phyloP scores from a whole-genome alignment of 2,797 vertebrate species.

The Ptychobarbus kaznakovi region DNA sequence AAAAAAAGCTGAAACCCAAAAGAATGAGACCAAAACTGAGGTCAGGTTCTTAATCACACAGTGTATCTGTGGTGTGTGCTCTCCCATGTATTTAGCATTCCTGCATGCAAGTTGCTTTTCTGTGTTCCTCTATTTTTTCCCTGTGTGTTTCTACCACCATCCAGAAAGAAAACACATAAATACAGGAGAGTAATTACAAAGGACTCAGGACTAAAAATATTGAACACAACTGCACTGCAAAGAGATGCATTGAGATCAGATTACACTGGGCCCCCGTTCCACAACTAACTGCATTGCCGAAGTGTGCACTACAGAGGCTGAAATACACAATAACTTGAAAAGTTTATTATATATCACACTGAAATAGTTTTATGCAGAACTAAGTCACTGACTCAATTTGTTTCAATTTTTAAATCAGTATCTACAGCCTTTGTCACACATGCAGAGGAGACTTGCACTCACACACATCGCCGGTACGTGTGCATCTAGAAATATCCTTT shows the following conservation, averaged over 20 bases:
- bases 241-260: slow-evolving; percentile 44
- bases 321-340: neutral
- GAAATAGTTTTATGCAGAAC: neutral
- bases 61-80: slow-evolving; percentile 51
- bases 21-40: slow-evolving; percentile 45
- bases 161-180: slow-evolving; percentile 47
- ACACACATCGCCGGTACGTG: neutral
- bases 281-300: neutral
- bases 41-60: slow-evolving; percentile 54
- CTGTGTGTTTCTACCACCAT: slow-evolving; percentile 21
- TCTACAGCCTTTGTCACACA: neutral
- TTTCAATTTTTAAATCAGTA: neutral
- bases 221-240: slow-evolving; percentile 28
- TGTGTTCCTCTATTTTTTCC: slow-evolving; percentile 16
- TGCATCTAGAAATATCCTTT: slow-evolving; percentile 6
- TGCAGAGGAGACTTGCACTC: neutral
- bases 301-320: neutral
- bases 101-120: slow-evolving; percentile 59
- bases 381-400: neutral
- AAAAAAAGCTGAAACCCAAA: slow-evolving; percentile 43
- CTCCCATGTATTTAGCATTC: slow-evolving; percentile 79
- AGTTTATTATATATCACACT: neutral
- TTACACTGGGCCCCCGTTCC: slow-evolving; percentile 37
- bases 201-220: slow-evolving; percentile 59
- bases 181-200: slow-evolving; percentile 58